Evolutionary conservation across 1,140 invertebrate genomes (phyloP).

Genomic region (Pseudobourletiella spinata): DNA sequence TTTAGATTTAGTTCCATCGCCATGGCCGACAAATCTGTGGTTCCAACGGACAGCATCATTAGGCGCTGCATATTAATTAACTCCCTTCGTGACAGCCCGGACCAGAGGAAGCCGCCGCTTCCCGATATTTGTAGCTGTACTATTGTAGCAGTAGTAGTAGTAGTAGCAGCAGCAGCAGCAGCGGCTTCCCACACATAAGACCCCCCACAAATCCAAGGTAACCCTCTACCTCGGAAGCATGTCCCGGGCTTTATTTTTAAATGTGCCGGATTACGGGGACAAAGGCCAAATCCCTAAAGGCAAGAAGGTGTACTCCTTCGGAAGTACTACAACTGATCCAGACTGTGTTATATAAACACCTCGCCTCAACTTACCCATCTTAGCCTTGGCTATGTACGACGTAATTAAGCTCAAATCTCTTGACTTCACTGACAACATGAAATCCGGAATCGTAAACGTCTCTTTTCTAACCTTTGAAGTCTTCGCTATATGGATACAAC

Average conservation of each 20-base stretch:
- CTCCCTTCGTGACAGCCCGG: neutral
- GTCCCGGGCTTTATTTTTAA: too few species aligned
- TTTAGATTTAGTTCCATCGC: constrained; percentile 25
- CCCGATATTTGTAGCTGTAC: neutral
- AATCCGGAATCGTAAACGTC: constrained; percentile 23
- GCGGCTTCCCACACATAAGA: too few species aligned
- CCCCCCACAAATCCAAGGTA: too few species aligned
- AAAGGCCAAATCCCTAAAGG: too few species aligned
- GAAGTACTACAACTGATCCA: too few species aligned
- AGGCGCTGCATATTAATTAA: neutral
- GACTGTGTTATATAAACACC: neutral
- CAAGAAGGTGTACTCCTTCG: too few species aligned
- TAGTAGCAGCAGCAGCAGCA: neutral
- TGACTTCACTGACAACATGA: constrained; percentile 20
- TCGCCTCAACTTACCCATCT: constrained; percentile 18
- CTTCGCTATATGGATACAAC: constrained; percentile 19
- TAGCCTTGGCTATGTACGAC: constrained; percentile 26
- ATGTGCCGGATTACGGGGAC: too few species aligned
- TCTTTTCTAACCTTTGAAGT: constrained; percentile 19
- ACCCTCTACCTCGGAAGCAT: too few species aligned
- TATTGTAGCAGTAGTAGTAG: neutral
- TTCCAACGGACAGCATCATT: neutral
- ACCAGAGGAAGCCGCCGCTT: neutral
- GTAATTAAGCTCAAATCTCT: constrained; percentile 29
- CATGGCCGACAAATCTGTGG: constrained; percentile 31